Conservation (phyloP, 2,797 vertebrate genomes). For the Pachyuromys duprasi region DNA sequence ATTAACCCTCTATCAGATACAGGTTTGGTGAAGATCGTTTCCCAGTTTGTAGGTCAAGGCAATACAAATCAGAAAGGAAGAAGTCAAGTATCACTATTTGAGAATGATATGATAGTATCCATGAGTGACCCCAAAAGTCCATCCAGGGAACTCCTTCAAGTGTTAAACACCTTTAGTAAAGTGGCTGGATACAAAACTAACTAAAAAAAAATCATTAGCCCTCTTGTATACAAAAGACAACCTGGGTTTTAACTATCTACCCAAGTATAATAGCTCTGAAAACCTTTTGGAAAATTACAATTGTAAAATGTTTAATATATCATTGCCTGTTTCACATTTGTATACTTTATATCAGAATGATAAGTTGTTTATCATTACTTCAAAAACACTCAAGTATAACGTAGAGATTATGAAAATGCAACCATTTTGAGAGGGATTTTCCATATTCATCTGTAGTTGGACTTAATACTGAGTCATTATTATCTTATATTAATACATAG, state of each 20-base stretch:
- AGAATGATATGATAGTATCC: too few relatives aligned
- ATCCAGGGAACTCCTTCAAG: too few relatives aligned
- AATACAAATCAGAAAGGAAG: too few relatives aligned
- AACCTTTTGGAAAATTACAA: slow-evolving; percentile 42
- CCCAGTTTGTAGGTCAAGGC: too few relatives aligned
- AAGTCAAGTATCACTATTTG: too few relatives aligned
- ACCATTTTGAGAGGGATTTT: slow-evolving; percentile 52
- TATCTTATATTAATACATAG: slow-evolving; percentile 63
- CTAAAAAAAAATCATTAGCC: too few relatives aligned
- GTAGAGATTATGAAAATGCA: slow-evolving; percentile 9
- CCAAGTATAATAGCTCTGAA: slow-evolving; percentile 44
- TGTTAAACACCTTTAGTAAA: too few relatives aligned
- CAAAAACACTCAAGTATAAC: neutral
- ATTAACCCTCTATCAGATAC: too few relatives aligned
- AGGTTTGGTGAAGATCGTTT: too few relatives aligned
- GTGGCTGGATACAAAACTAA: too few relatives aligned
- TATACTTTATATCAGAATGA: too few relatives aligned
- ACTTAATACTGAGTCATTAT: slow-evolving; percentile 60
- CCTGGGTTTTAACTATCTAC: neutral
- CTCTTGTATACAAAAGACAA: neutral
- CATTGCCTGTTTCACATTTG: slow-evolving; percentile 8
- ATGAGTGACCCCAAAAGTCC: too few relatives aligned
- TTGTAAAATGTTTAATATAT: neutral
- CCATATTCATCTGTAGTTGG: slow-evolving; percentile 49
- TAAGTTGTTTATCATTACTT: neutral